phyloP scores from a whole-genome alignment of 2,113 vertebrate species.

The Glaucidium brasilianum region DNA sequence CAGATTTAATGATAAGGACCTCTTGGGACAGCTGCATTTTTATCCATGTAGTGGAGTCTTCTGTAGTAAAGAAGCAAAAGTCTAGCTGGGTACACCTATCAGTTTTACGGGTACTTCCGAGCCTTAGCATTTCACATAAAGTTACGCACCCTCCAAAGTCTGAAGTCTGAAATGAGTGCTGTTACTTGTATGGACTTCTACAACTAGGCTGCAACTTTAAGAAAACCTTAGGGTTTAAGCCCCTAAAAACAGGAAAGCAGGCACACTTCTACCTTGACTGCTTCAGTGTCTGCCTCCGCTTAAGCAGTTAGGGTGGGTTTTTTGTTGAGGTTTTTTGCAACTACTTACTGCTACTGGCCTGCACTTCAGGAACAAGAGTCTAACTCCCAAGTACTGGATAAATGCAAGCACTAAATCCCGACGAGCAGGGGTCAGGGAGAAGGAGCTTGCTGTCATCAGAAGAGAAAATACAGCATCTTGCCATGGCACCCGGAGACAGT shows the following conservation, averaged over 20 bases:
- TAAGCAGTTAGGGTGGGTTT: neutral
- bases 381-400: rapidly evolving
- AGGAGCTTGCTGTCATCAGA: neutral
- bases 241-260: neutral
- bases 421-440: neutral
- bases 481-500: neutral
- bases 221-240: neutral
- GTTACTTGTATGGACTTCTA: neutral
- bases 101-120: neutral
- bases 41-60: rapidly evolving
- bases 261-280: neutral
- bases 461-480: neutral
- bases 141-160: rapidly evolving
- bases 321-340: neutral
- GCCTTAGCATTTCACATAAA: rapidly evolving
- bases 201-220: neutral
- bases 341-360: neutral
- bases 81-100: no score
- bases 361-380: neutral
- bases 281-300: neutral
- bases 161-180: neutral
- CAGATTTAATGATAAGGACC: neutral
- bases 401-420: neutral
- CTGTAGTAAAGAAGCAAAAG: neutral
- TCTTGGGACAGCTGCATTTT: neutral